Evolutionary conservation across 2,797 vertebrate genomes (phyloP), one percentile per base, ranked within the genome.

Genomic region (Poecile montanus): DNA sequence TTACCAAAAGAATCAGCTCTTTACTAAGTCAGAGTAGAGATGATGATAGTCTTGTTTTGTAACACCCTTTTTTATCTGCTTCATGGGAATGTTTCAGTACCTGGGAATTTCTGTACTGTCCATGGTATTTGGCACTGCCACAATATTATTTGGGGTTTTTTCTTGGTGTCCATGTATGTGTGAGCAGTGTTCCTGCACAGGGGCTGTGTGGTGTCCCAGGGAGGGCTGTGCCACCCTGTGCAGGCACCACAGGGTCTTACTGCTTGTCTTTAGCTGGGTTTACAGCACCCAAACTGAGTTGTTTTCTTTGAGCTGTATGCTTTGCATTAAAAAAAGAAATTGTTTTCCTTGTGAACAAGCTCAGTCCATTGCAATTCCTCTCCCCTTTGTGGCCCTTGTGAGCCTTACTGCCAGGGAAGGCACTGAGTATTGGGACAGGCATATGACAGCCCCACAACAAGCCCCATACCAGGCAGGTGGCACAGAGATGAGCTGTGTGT

Each of bases 301-400:
- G 32, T 12, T 16, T 38, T 21, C 44, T 40, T 62, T 32, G 16
- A 60, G 23, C 22, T 72, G 18, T 45, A 34, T 19, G 17, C 3
- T 11, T 42, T n/a, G 10, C 3, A 7, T 9, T 25, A 63, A 27
- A 57, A 57, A 57, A 67, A 48, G 4, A 48, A 60, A n/a, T 51
- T 8, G 34, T 50, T 68, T 56, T 50, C 47, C 22, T 34, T 38
- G 51, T 32, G 42, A 42, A 16, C 45, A 10, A 10, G 23, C n/a
- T 61, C 36, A 2, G 56, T 25, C 0, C 5, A 14, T 11, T 0
- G 0, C 15, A 15, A 23, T 29, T 36, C 34, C 5, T 6, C 26
- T 10, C 16, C 1, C 1, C 23, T 66, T 27, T 53, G 30, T 9
- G 6, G 40, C 48, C 12, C 20, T 22, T 13, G 23, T 21, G 12